Base-by-base conservation (phyloP, 2,888 invertebrate species). In the Andrena marginata region DNA sequence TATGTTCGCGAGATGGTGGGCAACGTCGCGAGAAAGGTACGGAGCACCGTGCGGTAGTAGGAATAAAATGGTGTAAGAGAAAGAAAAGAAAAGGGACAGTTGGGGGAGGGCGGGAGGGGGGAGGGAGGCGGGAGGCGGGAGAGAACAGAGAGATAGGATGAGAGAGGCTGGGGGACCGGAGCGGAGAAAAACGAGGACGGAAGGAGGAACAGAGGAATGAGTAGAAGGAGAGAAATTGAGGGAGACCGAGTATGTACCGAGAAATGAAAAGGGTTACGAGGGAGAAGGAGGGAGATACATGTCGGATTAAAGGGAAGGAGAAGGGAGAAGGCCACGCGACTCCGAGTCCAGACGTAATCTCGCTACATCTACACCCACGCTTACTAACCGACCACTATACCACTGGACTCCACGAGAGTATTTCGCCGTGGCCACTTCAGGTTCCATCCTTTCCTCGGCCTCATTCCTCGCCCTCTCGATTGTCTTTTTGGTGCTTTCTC, bases 331-430 rank as follows among this genome's bases (percentile, higher is more conserved):
- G 91, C 92, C 92, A 92, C 92, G 92, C 92, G 92, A 92, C 92
- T 92, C 90, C 83, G 78, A 79, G 86, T 75, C 82, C 77, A 69
- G 87, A 74, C 85, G 85, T 90, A 92, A 92, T 92, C 91, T 90
- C 86, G 89, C 86, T 86, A 89, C 90, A 92, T 92, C 91, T 92
- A 90, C 91, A 87, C 91, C 91, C 91, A 91, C 92, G 91, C 89
- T 83, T 85, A 79, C 88, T 84, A 87, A 89, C 87, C 85, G 86
- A 86, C 87, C 85, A 63, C 59, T 86, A 79, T 83, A 86, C 85
- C 85, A 73, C 77, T 70, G 83, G 80, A 83, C 86, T 80, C 72
- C 84, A 80, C 75, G 64, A 84, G 77, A 82, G 85, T 85, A 88
- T 89, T 82, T 91, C 86, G 87, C 86, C 87, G 86, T 86, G 87